Evolutionary conservation across 1,140 invertebrate genomes (phyloP).

Genomic region (Tachypleus tridentatus): DNA sequence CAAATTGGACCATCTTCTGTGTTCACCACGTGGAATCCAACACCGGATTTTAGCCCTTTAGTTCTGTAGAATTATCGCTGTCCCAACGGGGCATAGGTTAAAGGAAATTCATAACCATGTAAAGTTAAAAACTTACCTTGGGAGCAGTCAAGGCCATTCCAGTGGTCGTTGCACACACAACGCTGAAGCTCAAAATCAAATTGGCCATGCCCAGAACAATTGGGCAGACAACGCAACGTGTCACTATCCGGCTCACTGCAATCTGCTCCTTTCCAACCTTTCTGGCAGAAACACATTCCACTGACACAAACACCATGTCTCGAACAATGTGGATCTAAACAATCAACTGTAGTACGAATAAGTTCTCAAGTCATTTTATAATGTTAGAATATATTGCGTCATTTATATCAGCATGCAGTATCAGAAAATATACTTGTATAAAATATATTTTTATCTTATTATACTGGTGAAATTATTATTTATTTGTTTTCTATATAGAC

Average conservation of each 20-base stretch:
- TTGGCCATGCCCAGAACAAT: constrained; percentile 77
- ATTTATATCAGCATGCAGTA: too few relatives aligned
- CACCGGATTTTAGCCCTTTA: too few relatives aligned
- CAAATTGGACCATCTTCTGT: too few relatives aligned
- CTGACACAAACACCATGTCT: constrained; percentile 90
- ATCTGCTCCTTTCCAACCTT: constrained; percentile 85
- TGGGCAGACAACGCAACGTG: constrained; percentile 74
- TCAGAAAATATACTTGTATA: too few relatives aligned
- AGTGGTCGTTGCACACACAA: constrained; percentile 77
- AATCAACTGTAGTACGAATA: constrained; percentile 48
- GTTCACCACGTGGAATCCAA: too few relatives aligned
- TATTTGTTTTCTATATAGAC: too few relatives aligned
- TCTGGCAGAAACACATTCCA: constrained; percentile 86
- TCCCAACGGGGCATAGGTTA: too few relatives aligned
- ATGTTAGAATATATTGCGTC: too few relatives aligned
- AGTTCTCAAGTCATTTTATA: not conserved
- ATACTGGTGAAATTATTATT: too few relatives aligned
- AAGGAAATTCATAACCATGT: too few relatives aligned
- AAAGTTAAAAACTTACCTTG: constrained; percentile 49
- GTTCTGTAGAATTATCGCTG: too few relatives aligned
- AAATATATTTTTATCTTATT: too few relatives aligned
- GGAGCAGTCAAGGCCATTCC: constrained; percentile 79
- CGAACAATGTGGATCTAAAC: constrained; percentile 73
- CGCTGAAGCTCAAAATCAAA: constrained; percentile 75
- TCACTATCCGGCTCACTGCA: constrained; percentile 76